phyloP scores from a whole-genome alignment of 2,888 invertebrate genomes.

The Sturmia bella region DNA sequence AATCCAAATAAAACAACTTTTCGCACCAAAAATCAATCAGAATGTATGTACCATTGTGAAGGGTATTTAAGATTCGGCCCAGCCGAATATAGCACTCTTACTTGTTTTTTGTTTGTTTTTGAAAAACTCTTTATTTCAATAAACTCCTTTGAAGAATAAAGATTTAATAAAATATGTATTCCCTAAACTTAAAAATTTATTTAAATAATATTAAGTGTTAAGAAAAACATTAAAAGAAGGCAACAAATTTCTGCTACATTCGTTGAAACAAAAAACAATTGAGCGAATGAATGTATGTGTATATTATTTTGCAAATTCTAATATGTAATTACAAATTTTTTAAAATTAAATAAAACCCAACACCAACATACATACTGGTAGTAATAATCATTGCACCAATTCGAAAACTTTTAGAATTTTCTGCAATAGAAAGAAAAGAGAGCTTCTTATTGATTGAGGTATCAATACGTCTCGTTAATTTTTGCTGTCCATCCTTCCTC shows the following conservation, averaged over 20 bases:
- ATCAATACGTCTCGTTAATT: conserved; percentile 8
- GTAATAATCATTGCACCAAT: conserved; percentile 69
- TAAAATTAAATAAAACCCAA: conserved; percentile 47
- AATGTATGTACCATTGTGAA: too few relatives aligned
- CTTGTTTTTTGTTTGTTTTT: not conserved
- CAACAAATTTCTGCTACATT: conserved; percentile 26
- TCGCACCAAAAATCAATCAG: too few relatives aligned
- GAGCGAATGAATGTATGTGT: not conserved
- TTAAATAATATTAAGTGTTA: conserved; percentile 5
- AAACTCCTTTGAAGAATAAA: conserved; percentile 9
- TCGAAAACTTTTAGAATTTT: conserved; percentile 43
- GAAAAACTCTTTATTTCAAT: conserved; percentile 37
- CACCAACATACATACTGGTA: conserved; percentile 15
- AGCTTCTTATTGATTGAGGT: conserved; percentile 2
- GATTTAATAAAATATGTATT: not conserved
- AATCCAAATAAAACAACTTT: too few relatives aligned
- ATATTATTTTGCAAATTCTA: not conserved
- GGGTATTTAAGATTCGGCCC: too few relatives aligned
- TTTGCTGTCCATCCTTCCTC: not conserved
- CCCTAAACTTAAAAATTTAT: conserved; percentile 20
- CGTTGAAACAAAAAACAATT: not conserved
- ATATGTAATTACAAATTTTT: conserved; percentile 23
- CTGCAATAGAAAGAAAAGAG: not conserved
- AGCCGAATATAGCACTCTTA: too few relatives aligned
- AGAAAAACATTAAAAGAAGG: conserved; percentile 23